phyloP scores from a whole-genome alignment of 2,888 invertebrate species.

The Polydesmus complanatus region DNA sequence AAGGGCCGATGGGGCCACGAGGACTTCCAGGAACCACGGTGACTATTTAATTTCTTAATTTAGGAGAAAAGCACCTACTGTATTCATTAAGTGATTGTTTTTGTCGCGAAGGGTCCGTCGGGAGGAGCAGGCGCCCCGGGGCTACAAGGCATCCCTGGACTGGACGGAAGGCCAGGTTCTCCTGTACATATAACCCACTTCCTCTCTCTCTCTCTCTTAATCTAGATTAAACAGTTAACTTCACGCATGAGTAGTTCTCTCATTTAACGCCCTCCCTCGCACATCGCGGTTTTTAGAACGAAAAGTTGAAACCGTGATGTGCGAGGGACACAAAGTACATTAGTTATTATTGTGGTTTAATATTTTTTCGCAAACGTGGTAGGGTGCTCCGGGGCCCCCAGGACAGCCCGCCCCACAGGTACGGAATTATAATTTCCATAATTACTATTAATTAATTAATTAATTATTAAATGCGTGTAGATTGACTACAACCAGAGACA shows the following conservation, averaged over 20 bases:
- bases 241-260: no score
- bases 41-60: not conserved
- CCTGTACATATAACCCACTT: constrained; percentile 30
- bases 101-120: constrained; percentile 16
- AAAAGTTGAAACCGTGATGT: no score
- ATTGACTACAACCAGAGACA: not conserved
- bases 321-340: no score
- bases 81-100: no score
- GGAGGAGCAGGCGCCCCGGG: constrained; percentile 31
- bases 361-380: constrained; percentile 7
- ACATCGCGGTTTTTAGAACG: no score
- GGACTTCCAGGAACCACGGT: constrained; percentile 37
- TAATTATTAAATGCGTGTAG: not conserved
- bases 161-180: constrained; percentile 36
- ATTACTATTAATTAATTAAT: no score
- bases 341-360: no score
- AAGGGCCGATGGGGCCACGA: constrained; percentile 21
- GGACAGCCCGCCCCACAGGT: constrained; percentile 24
- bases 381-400: constrained; percentile 31
- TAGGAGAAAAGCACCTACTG: no score
- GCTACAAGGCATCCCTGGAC: constrained; percentile 36
- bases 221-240: no score
- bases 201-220: no score
- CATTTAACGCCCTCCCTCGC: no score
- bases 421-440: no score